phyloP scores from a whole-genome alignment of 2,113 vertebrate genomes.

The Lonchura striata region DNA sequence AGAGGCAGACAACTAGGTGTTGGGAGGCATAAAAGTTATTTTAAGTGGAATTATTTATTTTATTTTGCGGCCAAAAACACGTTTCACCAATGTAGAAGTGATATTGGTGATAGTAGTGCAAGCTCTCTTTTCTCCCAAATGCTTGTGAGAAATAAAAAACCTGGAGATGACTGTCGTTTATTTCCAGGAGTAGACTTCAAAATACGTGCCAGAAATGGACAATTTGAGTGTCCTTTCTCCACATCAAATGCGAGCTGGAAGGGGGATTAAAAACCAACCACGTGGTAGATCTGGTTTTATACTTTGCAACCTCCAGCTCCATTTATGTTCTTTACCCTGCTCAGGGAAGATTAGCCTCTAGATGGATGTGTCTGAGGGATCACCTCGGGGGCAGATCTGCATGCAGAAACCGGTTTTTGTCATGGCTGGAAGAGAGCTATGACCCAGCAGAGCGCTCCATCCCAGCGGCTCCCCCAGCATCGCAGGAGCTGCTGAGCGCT shows the following conservation, averaged over 20 bases:
- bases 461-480: constrained; percentile 48
- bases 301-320: constrained; percentile 77
- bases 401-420: constrained; percentile 59
- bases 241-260: constrained; percentile 72
- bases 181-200: constrained; percentile 77
- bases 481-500: constrained; percentile 57
- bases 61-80: constrained; percentile 36
- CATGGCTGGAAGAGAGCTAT: constrained; percentile 67
- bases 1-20: constrained; percentile 63
- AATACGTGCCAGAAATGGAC: constrained; percentile 79
- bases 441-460: constrained; percentile 56
- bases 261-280: constrained; percentile 78
- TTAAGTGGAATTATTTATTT: constrained; percentile 61
- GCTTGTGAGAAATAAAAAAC: constrained; percentile 71
- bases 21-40: constrained; percentile 68
- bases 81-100: constrained; percentile 60
- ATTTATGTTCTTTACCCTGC: constrained; percentile 70
- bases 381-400: constrained; percentile 67
- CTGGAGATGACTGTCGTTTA: constrained; percentile 73
- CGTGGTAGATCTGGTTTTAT: constrained; percentile 80
- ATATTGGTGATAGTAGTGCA: constrained; percentile 61
- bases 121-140: constrained; percentile 51
- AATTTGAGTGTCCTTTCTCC: constrained; percentile 69
- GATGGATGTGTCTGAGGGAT: constrained; percentile 74
- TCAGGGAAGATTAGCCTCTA: constrained; percentile 73